phyloP scores from a whole-genome alignment of 2,113 vertebrate species.

The Mirounga angustirostris region DNA sequence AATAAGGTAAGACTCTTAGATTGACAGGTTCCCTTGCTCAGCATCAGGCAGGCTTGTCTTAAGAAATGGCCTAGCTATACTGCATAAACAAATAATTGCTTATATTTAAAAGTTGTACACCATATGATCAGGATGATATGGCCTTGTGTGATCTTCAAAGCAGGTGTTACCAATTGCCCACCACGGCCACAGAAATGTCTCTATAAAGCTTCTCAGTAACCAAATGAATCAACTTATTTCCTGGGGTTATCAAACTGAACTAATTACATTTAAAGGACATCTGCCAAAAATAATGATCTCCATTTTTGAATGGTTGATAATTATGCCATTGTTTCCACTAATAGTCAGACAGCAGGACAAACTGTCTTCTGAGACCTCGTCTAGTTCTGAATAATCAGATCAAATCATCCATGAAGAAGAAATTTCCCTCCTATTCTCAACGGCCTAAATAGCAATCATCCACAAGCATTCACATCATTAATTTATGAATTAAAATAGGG shows the following conservation, averaged over 20 bases:
- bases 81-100: neutral
- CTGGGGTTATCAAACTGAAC: constrained; percentile 26
- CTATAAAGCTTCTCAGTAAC: neutral
- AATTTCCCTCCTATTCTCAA: constrained; percentile 44
- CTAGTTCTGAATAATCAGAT: constrained; percentile 60
- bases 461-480: neutral
- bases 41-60: neutral
- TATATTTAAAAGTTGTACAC: neutral
- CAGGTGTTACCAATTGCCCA: neutral
- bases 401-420: constrained; percentile 67
- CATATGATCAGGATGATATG: neutral
- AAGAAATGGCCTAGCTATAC: constrained; percentile 3
- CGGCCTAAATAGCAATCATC: constrained; percentile 19
- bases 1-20: neutral
- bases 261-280: constrained; percentile 63
- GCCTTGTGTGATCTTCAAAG: neutral
- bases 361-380: constrained; percentile 67
- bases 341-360: constrained; percentile 46
- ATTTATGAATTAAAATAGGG: constrained; percentile 27
- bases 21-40: neutral
- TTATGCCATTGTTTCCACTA: constrained; percentile 61
- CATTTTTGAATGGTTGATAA: constrained; percentile 45
- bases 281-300: constrained; percentile 60
- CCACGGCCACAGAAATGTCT: neutral
- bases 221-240: neutral